Conservation (phyloP, 2,797 vertebrate species). For the Melanotaenia maccullochi region DNA sequence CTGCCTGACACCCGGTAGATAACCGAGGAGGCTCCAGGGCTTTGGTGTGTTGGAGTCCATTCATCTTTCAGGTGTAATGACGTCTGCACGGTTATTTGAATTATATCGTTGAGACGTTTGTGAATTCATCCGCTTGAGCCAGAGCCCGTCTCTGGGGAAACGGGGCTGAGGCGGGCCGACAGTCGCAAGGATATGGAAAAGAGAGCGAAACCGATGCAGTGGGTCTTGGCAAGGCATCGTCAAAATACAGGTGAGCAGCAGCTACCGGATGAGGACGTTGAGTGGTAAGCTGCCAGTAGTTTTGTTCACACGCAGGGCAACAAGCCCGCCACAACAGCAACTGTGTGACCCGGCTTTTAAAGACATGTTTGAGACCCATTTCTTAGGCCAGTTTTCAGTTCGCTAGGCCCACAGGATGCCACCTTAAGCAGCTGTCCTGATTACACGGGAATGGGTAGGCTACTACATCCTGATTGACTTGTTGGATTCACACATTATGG, state of each 20-base stretch:
- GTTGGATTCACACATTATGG: slow-evolving; percentile 46
- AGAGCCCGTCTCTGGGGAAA: slow-evolving; percentile 49
- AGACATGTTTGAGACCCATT: slow-evolving; percentile 22
- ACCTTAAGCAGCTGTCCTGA: slow-evolving; percentile 53
- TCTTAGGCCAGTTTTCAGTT: slow-evolving; percentile 56
- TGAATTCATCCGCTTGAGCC: slow-evolving; percentile 26
- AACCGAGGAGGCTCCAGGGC: slow-evolving; percentile 33
- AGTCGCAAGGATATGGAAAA: slow-evolving; percentile 81
- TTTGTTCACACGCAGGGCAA: not conserved
- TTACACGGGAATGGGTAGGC: slow-evolving; percentile 33
- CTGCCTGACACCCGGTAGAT: slow-evolving; percentile 31
- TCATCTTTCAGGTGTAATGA: slow-evolving; percentile 62
- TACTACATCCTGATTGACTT: slow-evolving; percentile 34
- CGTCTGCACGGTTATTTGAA: slow-evolving; percentile 48
- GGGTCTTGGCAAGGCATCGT: slow-evolving; percentile 77
- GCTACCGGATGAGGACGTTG: slow-evolving; percentile 20
- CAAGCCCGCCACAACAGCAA: not conserved
- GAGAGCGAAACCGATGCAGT: slow-evolving; percentile 77
- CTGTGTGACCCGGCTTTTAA: slow-evolving; percentile 41
- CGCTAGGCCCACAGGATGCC: slow-evolving; percentile 56
- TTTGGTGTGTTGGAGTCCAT: slow-evolving; percentile 46
- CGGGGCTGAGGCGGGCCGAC: slow-evolving; percentile 56
- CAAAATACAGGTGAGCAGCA: slow-evolving; percentile 82
- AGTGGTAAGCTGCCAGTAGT: not conserved
- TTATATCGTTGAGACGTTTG: slow-evolving; percentile 42